Evolutionary conservation across 1,140 invertebrate species (phyloP).

Genomic region (Listronotus bonariensis): DNA sequence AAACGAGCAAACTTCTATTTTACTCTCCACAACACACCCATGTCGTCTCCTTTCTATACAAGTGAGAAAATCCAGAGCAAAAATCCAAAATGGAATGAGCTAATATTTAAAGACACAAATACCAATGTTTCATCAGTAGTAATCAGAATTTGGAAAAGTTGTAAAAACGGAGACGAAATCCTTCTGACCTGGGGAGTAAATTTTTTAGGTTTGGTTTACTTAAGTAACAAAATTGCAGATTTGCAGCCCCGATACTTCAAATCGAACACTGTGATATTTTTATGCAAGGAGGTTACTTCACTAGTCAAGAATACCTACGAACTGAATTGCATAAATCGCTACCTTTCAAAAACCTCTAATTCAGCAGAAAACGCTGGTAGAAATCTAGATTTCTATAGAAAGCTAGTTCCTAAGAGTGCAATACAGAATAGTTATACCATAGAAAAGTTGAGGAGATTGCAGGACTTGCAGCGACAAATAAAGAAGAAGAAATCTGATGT

Average conservation of each 20-base stretch:
- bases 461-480: slow-evolving; percentile 63
- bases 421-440: slow-evolving; percentile 76
- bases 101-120: slow-evolving; percentile 46
- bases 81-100: slow-evolving; percentile 78
- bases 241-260: slow-evolving; percentile 73
- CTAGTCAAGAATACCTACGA: slow-evolving; percentile 55
- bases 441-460: slow-evolving; percentile 67
- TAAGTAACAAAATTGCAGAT: slow-evolving; percentile 74
- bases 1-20: slow-evolving; percentile 64
- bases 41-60: slow-evolving; percentile 85
- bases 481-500: slow-evolving; percentile 62
- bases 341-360: slow-evolving; percentile 50
- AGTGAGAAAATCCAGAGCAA: slow-evolving; percentile 76
- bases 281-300: slow-evolving; percentile 86
- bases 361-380: slow-evolving; percentile 40
- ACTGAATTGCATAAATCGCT: slow-evolving; percentile 45
- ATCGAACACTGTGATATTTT: slow-evolving; percentile 83
- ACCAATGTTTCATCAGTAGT: slow-evolving; percentile 54
- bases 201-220: slow-evolving; percentile 78
- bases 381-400: slow-evolving; percentile 47
- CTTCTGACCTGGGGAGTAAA: slow-evolving; percentile 84
- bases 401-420: slow-evolving; percentile 61
- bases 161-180: slow-evolving; percentile 56
- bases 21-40: slow-evolving; percentile 76
- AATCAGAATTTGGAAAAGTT: slow-evolving; percentile 63